Percentiles rank a stretch among this genome's conserved stretches.
Conservation (phyloP, 2,797 vertebrate species). For the Psittacula derbiana region DNA sequence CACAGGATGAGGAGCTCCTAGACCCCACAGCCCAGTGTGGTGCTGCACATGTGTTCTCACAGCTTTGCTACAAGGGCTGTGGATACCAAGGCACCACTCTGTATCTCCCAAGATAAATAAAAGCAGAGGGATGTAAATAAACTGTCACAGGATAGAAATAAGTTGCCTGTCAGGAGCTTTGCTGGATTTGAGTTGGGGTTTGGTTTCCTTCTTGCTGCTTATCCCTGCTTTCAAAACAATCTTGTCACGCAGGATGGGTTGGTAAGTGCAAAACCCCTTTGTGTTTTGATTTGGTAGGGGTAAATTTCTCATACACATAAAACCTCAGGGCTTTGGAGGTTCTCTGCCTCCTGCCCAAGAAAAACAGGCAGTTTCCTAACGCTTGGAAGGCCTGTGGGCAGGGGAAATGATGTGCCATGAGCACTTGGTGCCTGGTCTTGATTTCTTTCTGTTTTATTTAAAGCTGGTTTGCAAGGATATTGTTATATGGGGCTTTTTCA, state of each 20-base stretch:
- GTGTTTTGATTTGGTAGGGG: background rate
- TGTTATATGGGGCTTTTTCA: background rate
- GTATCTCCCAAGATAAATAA: background rate
- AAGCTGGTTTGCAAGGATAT: background rate
- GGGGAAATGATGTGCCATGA: background rate
- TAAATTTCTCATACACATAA: accelerated
- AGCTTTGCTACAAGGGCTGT: background rate
- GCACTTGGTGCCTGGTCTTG: background rate
- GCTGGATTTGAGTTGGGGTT: background rate
- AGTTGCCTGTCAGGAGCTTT: background rate
- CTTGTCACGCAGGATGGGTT: background rate
- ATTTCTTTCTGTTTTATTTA: background rate
- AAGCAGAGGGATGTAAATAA: background rate
- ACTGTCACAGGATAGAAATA: background rate
- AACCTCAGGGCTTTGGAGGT: background rate
- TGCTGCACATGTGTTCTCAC: background rate
- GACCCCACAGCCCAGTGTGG: accelerated
- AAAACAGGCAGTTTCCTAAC: background rate
- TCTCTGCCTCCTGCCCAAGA: background rate
- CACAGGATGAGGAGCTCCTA: background rate
- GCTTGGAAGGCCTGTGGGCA: background rate
- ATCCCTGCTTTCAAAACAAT: background rate
- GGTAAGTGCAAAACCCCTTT: background rate
- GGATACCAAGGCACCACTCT: background rate
- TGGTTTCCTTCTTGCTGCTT: background rate